A percentile compares a stretch with the other conserved stretches of the same genome.
These are phyloP conservation scores for Helicoverpa assulta DNA, from an alignment of 2,888 invertebrate species.

Conservation along the genomic window DNA sequence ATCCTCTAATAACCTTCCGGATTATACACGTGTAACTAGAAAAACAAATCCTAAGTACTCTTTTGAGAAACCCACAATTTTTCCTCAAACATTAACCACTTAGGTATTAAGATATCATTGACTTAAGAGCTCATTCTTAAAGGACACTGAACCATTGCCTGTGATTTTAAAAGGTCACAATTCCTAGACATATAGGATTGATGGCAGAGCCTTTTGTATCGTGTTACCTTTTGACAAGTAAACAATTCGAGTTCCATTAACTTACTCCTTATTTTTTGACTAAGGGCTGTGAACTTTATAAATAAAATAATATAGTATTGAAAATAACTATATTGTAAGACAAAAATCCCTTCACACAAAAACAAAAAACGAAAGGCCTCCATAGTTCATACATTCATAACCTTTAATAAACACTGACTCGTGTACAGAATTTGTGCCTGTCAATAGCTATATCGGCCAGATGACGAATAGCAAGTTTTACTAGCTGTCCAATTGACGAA, in stretches of 20 bases:
- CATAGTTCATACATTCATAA: conserved; percentile 46
- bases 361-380: conserved; percentile 12
- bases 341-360: neutral
- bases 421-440: conserved; percentile 71
- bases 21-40: neutral
- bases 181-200: conserved; percentile 18
- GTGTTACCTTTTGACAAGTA: conserved; percentile 32
- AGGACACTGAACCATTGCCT: neutral
- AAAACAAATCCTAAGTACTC: neutral
- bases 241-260: conserved; percentile 13
- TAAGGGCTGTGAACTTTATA: too few species aligned
- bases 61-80: neutral
- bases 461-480: conserved; percentile 84
- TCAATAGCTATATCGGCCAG: conserved; percentile 75
- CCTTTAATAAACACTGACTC: conserved; percentile 65
- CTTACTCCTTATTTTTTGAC: too few species aligned
- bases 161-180: conserved; percentile 14
- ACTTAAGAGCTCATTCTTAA: too few species aligned
- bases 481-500: conserved; percentile 82
- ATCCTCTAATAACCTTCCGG: neutral
- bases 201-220: conserved; percentile 19
- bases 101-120: too few species aligned
- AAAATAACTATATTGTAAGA: too few species aligned
- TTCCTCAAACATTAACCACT: neutral
- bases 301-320: too few species aligned